Evolutionary conservation across 2,797 vertebrate species (phyloP), one percentile per base, ranked within the genome.

Genomic region (Knipowitschia caucasica): DNA sequence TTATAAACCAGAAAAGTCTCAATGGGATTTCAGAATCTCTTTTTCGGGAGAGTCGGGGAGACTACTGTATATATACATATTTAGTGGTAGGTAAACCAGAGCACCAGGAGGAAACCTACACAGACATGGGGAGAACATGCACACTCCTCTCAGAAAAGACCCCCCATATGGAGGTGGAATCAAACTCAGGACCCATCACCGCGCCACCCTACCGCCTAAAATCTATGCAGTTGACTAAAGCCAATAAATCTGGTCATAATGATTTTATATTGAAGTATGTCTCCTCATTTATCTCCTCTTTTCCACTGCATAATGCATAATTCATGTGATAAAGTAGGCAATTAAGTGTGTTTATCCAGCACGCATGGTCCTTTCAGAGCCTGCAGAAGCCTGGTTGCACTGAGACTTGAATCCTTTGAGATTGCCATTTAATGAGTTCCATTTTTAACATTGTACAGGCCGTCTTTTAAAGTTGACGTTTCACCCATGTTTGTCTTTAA

Each of bases 251-350:
- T 2, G 2, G 18, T 20, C 9, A 24, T 12, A 10, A 3, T 21
- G 4, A 42, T 18, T 42, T 11, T 42, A 42, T 20, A 4, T 18
- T 38, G 17, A 38, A 8, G 17, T 18, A 38, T 18, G 36, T 21
- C 21, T 39, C 20, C 18, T 39, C 17, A 4, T 20, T 50, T 34
- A 26, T 17, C 36, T 20, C 47, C 17, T 36, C 46, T 53, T 53
- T 24, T 27, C 57, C 56, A 43, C 3, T 21, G 17, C 39, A 39
- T 11, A 62, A 55, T 62, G 42, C 65, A 69, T 77, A 71, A 61
- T 78, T 71, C 4, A 73, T 68, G 46, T 42, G 31, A 33, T 45
- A 73, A 64, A 82, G 75, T 21, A 68, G 56, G 30, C 56, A 77
- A 71, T 75, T 77, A 69, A n/a, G 59, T 42, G 17, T 67, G 71